These are phyloP conservation scores for Laupala kohalensis DNA, from an alignment of 1,140 invertebrate genomes.

Conservation along the genomic window DNA sequence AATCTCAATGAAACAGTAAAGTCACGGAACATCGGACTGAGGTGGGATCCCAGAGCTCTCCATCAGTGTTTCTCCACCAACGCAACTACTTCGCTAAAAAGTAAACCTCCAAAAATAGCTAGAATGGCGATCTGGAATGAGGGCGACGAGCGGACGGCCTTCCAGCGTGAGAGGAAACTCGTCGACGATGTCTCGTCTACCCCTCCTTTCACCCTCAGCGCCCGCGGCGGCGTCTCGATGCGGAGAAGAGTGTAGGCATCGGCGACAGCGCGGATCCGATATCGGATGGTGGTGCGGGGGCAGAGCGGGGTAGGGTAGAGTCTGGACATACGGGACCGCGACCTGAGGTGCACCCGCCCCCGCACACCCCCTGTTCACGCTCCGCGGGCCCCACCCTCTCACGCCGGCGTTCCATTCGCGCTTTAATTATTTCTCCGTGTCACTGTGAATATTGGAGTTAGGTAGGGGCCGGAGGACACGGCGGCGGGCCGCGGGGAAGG, in stretches of 20 bases:
- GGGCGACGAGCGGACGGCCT: too few species aligned
- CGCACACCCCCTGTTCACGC: neutral
- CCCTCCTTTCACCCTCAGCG: neutral
- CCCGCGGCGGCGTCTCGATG: neutral
- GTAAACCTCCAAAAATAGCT: too few species aligned
- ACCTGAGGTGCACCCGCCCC: neutral
- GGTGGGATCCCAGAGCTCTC: too few species aligned
- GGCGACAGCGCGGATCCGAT: neutral
- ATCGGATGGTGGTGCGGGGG: neutral
- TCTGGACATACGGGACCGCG: neutral
- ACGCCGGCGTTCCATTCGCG: slow-evolving; percentile 12
- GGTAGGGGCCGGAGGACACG: neutral
- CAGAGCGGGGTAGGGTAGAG: neutral
- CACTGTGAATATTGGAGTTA: slow-evolving; percentile 16
- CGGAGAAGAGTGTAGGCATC: too few species aligned
- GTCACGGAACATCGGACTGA: too few species aligned
- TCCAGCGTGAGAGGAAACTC: neutral
- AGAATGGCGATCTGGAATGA: too few species aligned
- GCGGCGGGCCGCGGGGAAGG: neutral
- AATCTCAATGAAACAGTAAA: too few species aligned
- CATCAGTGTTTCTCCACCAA: too few species aligned
- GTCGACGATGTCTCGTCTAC: neutral
- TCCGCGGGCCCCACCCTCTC: neutral
- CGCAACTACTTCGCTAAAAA: too few species aligned
- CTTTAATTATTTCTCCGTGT: slow-evolving; percentile 17